These are phyloP conservation scores for Pammene aurita DNA, from an alignment of 2,888 invertebrate species.

Conservation along the genomic window DNA sequence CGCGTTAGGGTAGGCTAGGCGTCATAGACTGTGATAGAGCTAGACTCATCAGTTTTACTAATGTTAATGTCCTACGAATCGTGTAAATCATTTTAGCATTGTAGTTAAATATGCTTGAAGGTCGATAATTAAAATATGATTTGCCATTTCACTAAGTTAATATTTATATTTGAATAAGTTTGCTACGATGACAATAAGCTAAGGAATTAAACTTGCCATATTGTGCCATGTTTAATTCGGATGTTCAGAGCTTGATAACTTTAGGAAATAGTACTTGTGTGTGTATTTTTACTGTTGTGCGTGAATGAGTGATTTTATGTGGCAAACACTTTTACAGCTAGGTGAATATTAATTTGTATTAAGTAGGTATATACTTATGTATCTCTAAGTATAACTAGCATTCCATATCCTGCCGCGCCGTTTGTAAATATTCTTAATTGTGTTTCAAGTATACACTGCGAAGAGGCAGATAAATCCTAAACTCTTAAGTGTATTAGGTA, in stretches of 20 bases:
- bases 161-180: conserved; percentile 33
- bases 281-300: background rate
- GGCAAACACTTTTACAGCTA: background rate
- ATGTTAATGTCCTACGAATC: conserved; percentile 28
- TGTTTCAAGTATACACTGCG: conserved; percentile 46
- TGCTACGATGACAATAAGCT: conserved; percentile 43
- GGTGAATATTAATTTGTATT: background rate
- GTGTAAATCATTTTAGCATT: conserved; percentile 44
- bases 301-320: conserved; percentile 17
- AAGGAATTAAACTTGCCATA: conserved; percentile 80
- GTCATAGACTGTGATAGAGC: conserved; percentile 65
- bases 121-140: conserved; percentile 45
- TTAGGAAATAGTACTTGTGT: background rate
- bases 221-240: conserved; percentile 76
- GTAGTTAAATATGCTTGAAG: conserved; percentile 43
- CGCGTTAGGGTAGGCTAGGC: conserved; percentile 42
- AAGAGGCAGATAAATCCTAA: background rate
- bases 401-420: background rate
- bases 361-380: too few species aligned
- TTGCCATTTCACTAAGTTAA: conserved; percentile 54
- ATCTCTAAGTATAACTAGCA: background rate
- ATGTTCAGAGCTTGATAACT: conserved; percentile 14
- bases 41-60: conserved; percentile 45
- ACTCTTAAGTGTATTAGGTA: background rate
- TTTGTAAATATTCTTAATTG: conserved; percentile 45